phyloP scores from a whole-genome alignment of 37 sponge, comb jelly and placozoan genomes.

The Beroe ovata region DNA sequence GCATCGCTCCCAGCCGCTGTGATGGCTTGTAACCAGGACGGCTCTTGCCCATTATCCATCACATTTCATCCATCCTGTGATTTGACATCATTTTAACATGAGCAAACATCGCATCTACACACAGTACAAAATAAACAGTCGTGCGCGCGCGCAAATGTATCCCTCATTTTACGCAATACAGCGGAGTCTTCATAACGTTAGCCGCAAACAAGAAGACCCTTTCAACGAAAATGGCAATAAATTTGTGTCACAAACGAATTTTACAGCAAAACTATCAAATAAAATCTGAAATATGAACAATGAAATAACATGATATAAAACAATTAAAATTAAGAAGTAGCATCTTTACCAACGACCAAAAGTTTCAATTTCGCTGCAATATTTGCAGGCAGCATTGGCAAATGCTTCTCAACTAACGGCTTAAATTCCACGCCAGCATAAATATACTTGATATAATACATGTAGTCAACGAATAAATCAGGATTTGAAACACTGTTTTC shows the following conservation, averaged over 20 bases:
- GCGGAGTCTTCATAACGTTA: background rate
- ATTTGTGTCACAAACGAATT: background rate
- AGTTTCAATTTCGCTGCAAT: conserved; percentile 28
- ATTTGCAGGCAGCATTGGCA: conserved; percentile 26
- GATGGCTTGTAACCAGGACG: conserved; percentile 34
- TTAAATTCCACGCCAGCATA: conserved; percentile 56
- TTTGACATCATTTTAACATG: background rate
- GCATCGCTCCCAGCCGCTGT: conserved; percentile 35
- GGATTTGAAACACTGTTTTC: conserved; percentile 54
- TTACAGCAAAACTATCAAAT: background rate
- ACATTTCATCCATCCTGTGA: background rate
- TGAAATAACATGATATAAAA: background rate
- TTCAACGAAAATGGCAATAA: background rate
- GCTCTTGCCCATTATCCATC: conserved; percentile 17
- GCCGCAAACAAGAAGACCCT: background rate
- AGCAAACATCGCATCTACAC: no score
- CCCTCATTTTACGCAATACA: conserved; percentile 15
- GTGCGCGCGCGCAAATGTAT: conserved; percentile 20
- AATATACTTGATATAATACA: conserved; percentile 61
- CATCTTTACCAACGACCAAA: background rate
- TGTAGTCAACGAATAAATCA: conserved; percentile 61
- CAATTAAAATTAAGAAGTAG: background rate
- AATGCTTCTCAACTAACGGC: conserved; percentile 48
- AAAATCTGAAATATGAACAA: conserved; percentile 23
- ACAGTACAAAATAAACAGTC: no score